Base-by-base conservation (phyloP, 2,888 invertebrate genomes). In the Caenorhabditis zanzibari region DNA sequence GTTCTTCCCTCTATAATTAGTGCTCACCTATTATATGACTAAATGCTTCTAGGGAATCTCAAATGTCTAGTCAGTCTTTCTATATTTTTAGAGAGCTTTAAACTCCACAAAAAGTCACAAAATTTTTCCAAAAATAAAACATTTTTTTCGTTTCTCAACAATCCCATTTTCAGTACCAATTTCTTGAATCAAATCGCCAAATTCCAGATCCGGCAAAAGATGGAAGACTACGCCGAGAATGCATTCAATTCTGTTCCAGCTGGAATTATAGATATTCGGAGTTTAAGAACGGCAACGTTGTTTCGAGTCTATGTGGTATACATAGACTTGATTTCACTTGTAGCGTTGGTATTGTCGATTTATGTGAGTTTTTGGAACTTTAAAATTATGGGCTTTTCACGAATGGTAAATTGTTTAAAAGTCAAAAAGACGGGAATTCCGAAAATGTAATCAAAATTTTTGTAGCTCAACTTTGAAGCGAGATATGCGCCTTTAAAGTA, bases 241-340 rank as follows among this genome's bases (percentile, higher is more conserved):
- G 49, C 69, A 4, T 79, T 79, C 71, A 24, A 6, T 0, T 32
- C 71, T 7, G 49, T 77, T 19, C n/a, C 38, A 1, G 41, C 38
- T 22, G 52, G 73, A 5, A 16, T 7, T 22, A 56, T 71, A 2
- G 69, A 81, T 24, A 61, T 81, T 19, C 16, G 26, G 1, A 2
- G n/a, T 16, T 58, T 81, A 32, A 54, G 81, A n/a, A 71, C 81
- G 32, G 47, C 81, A 0, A 69, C 64, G 0, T 38, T 44, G 14
- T 81, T 81, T 14, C 61, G 75, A 5, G 35, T 58, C 24, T 81
- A 81, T 63, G 81, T 81, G 26, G 22, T 75, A 38, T 68, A 71
- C 54, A 71, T 75, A 19, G 75, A 81, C 26, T 12, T 71, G 7
- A 12, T 81, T 2, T 63, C 49, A 1, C 6, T 81, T 12, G 12